These are phyloP conservation scores for Antrozous pallidus DNA, from an alignment of 2,797 vertebrate genomes.

Conservation along the genomic window DNA sequence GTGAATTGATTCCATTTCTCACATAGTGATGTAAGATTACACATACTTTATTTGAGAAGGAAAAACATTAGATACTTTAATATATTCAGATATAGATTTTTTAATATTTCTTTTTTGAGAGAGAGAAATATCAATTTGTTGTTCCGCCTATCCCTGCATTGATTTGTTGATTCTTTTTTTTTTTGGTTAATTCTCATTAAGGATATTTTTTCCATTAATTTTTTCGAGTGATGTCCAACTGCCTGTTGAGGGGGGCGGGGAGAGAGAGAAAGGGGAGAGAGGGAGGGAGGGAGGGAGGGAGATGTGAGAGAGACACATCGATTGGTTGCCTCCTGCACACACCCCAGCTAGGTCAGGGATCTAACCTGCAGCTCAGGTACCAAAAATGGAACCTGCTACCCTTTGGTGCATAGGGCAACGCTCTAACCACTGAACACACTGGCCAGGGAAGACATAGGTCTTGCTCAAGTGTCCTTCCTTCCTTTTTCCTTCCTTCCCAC, in stretches of 20 bases:
- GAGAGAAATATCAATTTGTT: not conserved
- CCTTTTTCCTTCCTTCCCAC: too few species aligned
- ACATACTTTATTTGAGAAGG: not conserved
- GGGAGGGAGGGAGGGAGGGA: too few species aligned
- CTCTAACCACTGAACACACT: not conserved
- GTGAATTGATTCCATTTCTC: not conserved
- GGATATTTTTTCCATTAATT: too few species aligned
- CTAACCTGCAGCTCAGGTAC: not conserved
- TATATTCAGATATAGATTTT: not conserved
- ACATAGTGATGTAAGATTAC: not conserved
- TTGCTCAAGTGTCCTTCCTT: not conserved
- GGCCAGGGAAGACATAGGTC: not conserved
- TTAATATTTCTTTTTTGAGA: not conserved
- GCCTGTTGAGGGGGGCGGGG: too few species aligned
- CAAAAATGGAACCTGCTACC: too few species aligned
- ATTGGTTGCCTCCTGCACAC: too few species aligned
- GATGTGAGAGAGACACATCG: too few species aligned
- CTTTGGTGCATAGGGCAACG: not conserved
- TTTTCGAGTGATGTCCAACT: too few species aligned
- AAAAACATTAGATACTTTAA: not conserved
- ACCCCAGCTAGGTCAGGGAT: not conserved
- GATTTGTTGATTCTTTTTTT: not conserved
- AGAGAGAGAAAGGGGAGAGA: too few species aligned
- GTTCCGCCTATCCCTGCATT: not conserved
- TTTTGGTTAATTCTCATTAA: too few species aligned